Percentiles rank a stretch among this genome's conserved stretches.
phyloP scores from a whole-genome alignment of 2,888 invertebrate genomes.

The Ennomos quercinarius region DNA sequence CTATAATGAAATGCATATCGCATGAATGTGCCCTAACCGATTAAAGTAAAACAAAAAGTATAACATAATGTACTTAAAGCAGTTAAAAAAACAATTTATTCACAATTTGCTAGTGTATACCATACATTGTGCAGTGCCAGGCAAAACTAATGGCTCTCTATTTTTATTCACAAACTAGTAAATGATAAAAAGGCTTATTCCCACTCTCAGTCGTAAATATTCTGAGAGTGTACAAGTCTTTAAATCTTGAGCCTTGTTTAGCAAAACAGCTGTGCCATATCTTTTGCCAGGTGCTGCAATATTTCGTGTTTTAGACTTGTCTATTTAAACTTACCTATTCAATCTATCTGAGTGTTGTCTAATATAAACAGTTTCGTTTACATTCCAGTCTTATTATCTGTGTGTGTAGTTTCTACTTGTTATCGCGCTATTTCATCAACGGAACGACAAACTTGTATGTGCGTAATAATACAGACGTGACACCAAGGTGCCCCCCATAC shows the following conservation, averaged over 20 bases:
- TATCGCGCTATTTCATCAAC: constrained; percentile 23
- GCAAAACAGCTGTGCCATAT: not conserved
- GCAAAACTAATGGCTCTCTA: not conserved
- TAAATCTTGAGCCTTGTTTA: not conserved
- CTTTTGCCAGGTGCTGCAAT: constrained; percentile 23
- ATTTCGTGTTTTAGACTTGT: constrained; percentile 32
- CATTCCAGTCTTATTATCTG: constrained; percentile 48
- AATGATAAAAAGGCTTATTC: no score
- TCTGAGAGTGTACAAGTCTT: not conserved
- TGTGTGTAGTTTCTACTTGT: constrained; percentile 30
- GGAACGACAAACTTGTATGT: constrained; percentile 12
- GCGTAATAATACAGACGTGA: not conserved
- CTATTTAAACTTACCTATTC: constrained; percentile 28
- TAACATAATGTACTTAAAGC: constrained; percentile 19
- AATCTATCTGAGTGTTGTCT: constrained; percentile 37
- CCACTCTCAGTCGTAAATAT: not conserved
- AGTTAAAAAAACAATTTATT: constrained; percentile 17
- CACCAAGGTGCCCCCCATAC: no score
- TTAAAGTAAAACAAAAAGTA: constrained; percentile 34
- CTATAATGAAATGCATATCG: constrained; percentile 35
- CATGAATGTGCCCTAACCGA: constrained; percentile 30
- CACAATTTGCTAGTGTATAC: constrained; percentile 23
- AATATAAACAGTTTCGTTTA: constrained; percentile 40
- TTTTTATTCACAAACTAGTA: no score
- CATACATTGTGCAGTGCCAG: constrained; percentile 12